Evolutionary conservation across 37 sponge, comb jelly and placozoan species (phyloP), one percentile per base, ranked within the genome.

Genomic region (Bolinopsis microptera): DNA sequence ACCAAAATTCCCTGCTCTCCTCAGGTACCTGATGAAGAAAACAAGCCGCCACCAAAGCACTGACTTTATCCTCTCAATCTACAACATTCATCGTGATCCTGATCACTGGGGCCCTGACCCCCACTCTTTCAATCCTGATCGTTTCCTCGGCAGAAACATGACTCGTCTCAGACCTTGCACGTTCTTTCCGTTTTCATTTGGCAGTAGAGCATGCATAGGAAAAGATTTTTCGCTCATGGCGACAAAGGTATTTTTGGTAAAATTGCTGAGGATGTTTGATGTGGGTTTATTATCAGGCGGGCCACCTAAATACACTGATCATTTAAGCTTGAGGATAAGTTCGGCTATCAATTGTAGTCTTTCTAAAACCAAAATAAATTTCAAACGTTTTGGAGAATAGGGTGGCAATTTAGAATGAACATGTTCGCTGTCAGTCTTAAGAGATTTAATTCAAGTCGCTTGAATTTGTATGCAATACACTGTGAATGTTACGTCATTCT

Each of bases 161-260:
- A 72, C 31, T 30, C 75, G 75, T 8, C 75, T 72, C 25, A 72
- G 18, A 72, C 75, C 75, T 28, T 72, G 75, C 31, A 72, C 75
- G 22, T 72, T 72, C 31, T 30, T 72, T 28, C 75, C 75, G 22
- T 72, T 72, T 28, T 72, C 75, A 5, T 72, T 72, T 21, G 75
- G 75, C 3, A 30, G 31, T 30, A n/a, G 75, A 5, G 75, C 75
- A n/a, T 72, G 75, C 31, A 72, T 72, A 8, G 75, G 75, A 8
- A 72, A 72, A 28, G 75, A 72, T 72, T 72, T 72, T n/a, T 72
- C 75, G 5, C 5, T 72, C n/a, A 28, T 28, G 31, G 75, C 31
- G 5, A 72, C 75, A 5, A 72, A 72, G 18, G 18, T 72, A 72
- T 72, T 72, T 28, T 28, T 72, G 18, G 75, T 72, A 24, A 72